Evolutionary conservation across 1,140 invertebrate species (phyloP).

Genomic region (Drosophila arizonae): DNA sequence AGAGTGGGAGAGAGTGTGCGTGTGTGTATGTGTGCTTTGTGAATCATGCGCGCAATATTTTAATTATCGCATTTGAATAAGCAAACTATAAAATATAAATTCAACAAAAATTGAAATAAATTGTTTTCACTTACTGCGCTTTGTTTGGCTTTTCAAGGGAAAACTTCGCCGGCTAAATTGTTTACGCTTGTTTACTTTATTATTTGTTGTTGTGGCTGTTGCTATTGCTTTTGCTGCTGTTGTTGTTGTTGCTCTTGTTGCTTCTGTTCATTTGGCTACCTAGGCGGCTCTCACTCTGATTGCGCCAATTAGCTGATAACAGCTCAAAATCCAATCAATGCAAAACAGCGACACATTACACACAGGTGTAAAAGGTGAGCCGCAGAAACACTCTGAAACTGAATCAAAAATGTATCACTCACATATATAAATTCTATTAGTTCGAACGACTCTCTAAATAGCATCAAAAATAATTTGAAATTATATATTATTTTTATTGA

Average conservation of each 20-base stretch:
- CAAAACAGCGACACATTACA: constrained; percentile 23
- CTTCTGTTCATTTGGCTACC: constrained; percentile 14
- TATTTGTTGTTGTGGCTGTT: constrained; percentile 7
- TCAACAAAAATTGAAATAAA: constrained; percentile 39
- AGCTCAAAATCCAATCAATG: constrained; percentile 46
- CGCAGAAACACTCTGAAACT: neutral
- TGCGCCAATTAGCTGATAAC: constrained; percentile 66
- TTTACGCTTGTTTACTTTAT: constrained; percentile 31
- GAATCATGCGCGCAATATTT: constrained; percentile 68
- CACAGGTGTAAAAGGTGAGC: neutral
- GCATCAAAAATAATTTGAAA: too few species aligned
- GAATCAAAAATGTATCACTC: neutral
- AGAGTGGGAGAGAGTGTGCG: neutral
- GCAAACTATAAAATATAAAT: constrained; percentile 48
- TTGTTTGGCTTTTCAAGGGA: constrained; percentile 23
- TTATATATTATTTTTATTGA: too few species aligned
- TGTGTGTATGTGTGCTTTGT: constrained; percentile 10
- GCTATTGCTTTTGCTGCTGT: neutral
- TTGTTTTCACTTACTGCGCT: constrained; percentile 60
- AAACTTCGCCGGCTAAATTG: constrained; percentile 51
- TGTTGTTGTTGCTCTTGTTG: constrained; percentile 14
- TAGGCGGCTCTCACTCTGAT: constrained; percentile 11
- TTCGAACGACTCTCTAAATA: too few species aligned
- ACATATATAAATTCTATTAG: too few species aligned
- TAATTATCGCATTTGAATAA: constrained; percentile 64